Evolutionary conservation across 2,888 invertebrate species (phyloP), one percentile per base, ranked within the genome.

Genomic region (Atrina japonica): DNA sequence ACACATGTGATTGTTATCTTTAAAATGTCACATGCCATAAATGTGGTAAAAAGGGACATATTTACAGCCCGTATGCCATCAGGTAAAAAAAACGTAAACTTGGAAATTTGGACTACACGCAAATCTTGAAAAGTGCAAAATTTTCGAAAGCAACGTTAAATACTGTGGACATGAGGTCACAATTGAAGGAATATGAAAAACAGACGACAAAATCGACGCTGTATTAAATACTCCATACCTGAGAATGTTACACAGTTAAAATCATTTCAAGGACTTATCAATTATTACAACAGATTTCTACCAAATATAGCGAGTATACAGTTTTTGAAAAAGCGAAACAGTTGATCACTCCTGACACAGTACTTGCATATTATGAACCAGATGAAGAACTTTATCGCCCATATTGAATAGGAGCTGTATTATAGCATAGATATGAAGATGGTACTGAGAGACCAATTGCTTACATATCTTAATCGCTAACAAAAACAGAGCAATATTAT

Each of bases 401-500:
- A 18, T 72, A 70, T 29, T 88, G 88, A 23, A 69, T 88, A 40
- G 88, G 87, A n/a, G 85, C 88, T 2, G 88, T 90, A 7, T n/a
- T 81, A 25, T 73, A 74, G 30, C 78, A 81, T 53, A 58, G 41
- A 6, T 47, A 70, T 21, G 64, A 68, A 23, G 50, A 61, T 11
- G 70, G 76, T 11, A 47, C 53, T 9, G 78, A 80, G 47, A 66
- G 86, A 70, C 89, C 91, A 5, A 89, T 91, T 41, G 80, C 84
- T 3, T 91, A 89, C 69, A 90, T 89, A 0, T 91, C 89, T 56
- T 82, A 85, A 11, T 90, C 90, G 58, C 88, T 92, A 66, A 82
- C 76, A 83, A 86, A 82, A 90, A 88, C 84, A 78, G 88, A 90
- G 78, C 73, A 77, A 47, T 80, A 83, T 21, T 90, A 90, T 76